phyloP scores from a whole-genome alignment of 1,140 invertebrate genomes.

The Drosophila leontia region DNA sequence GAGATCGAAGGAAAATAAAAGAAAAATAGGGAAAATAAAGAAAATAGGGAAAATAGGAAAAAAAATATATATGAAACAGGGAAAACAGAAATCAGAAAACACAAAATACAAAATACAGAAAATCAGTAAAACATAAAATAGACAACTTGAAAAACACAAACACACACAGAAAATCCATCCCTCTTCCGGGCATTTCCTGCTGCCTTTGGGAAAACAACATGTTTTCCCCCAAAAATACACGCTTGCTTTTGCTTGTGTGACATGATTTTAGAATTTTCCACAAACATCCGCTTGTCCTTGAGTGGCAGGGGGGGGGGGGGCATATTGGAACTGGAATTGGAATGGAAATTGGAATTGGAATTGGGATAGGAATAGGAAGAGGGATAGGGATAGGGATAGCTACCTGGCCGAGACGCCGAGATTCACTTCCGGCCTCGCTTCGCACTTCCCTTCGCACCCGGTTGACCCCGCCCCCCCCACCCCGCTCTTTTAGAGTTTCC shows the following conservation, averaged over 20 bases:
- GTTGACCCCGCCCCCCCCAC: background rate
- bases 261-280: slow-evolving; percentile 67
- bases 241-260: slow-evolving; percentile 45
- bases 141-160: slow-evolving; percentile 7
- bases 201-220: slow-evolving; percentile 41
- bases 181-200: slow-evolving; percentile 53
- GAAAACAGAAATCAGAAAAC: background rate
- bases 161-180: background rate
- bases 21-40: background rate
- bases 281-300: slow-evolving; percentile 81
- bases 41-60: background rate
- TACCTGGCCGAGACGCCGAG: slow-evolving; percentile 51
- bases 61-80: background rate
- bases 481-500: background rate
- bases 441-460: slow-evolving; percentile 4
- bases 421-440: slow-evolving; percentile 46
- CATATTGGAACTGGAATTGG: background rate
- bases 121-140: slow-evolving; percentile 9
- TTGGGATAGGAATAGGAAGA: background rate
- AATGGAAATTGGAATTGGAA: background rate
- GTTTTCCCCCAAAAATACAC: slow-evolving; percentile 34
- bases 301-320: slow-evolving; percentile 9
- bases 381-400: background rate
- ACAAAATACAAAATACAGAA: background rate
- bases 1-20: slow-evolving; percentile 2